Conservation (phyloP, 2,113 vertebrate genomes). For the Triplophysa siluroides region DNA sequence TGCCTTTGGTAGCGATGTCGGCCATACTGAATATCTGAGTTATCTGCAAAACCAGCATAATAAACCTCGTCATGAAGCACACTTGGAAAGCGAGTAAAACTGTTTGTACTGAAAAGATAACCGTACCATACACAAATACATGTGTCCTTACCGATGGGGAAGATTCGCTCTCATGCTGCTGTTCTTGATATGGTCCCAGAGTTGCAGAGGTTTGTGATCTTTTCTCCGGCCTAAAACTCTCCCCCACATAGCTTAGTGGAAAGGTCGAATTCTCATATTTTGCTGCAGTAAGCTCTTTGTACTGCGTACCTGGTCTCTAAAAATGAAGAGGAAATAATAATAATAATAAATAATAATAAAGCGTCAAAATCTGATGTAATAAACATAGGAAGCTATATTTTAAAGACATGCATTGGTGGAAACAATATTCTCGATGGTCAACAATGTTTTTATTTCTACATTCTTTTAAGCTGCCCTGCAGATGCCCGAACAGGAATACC, state of each 20-base stretch:
- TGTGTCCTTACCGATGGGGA: slow-evolving; percentile 36
- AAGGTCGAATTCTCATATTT: neutral
- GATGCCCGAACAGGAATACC: too few species aligned
- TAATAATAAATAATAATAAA: neutral
- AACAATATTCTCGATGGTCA: neutral
- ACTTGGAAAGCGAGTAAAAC: neutral
- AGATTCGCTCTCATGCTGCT: slow-evolving; percentile 18
- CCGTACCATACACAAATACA: neutral
- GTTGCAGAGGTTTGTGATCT: neutral
- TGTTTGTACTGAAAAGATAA: neutral
- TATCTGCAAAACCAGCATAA: slow-evolving; percentile 62
- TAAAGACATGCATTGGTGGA: neutral
- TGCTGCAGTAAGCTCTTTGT: neutral
- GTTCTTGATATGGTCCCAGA: neutral
- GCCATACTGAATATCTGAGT: slow-evolving; percentile 75
- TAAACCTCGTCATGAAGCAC: neutral
- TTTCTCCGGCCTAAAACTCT: neutral
- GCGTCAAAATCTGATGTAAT: neutral
- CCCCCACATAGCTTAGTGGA: neutral
- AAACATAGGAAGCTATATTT: neutral
- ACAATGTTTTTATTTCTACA: too few species aligned
- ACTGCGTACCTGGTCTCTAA: slow-evolving; percentile 18
- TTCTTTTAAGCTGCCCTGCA: too few species aligned
- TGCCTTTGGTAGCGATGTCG: slow-evolving; percentile 7
- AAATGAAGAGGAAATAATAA: slow-evolving; percentile 1